These are phyloP conservation scores for Malurus cyaneus DNA, from an alignment of 2,113 vertebrate species.

Conservation along the genomic window DNA sequence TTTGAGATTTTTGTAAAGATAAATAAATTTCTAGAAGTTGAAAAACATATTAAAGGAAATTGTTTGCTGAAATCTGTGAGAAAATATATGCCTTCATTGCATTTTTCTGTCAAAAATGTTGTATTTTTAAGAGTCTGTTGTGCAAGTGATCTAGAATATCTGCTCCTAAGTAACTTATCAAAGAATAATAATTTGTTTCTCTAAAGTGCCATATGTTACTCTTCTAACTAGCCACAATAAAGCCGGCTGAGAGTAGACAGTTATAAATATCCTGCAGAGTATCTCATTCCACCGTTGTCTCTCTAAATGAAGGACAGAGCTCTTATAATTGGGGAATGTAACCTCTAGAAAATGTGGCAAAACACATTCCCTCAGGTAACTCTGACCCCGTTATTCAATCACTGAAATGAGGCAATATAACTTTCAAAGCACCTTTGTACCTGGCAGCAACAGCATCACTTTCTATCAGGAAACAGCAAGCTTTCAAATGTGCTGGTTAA, in stretches of 20 bases:
- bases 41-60: not conserved
- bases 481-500: constrained; percentile 14
- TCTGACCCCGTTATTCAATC: constrained; percentile 27
- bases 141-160: not conserved
- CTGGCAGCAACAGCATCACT: not conserved
- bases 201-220: constrained; percentile 52
- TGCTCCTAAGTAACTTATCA: constrained; percentile 38
- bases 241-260: constrained; percentile 44
- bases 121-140: not conserved
- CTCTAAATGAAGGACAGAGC: constrained; percentile 60
- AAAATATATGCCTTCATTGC: not conserved
- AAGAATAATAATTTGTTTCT: constrained; percentile 60
- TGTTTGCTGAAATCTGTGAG: not conserved
- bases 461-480: not conserved
- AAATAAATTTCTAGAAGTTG: not conserved
- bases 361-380: constrained; percentile 30
- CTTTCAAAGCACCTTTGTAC: constrained; percentile 46
- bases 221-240: constrained; percentile 34
- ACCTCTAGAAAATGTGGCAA: constrained; percentile 52
- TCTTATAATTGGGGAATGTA: constrained; percentile 41
- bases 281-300: constrained; percentile 48
- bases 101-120: not conserved
- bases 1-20: not conserved
- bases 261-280: constrained; percentile 54
- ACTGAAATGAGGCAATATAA: constrained; percentile 54